Evolutionary conservation across 2,113 vertebrate species (phyloP).

Genomic region (Oryzias curvinotus): DNA sequence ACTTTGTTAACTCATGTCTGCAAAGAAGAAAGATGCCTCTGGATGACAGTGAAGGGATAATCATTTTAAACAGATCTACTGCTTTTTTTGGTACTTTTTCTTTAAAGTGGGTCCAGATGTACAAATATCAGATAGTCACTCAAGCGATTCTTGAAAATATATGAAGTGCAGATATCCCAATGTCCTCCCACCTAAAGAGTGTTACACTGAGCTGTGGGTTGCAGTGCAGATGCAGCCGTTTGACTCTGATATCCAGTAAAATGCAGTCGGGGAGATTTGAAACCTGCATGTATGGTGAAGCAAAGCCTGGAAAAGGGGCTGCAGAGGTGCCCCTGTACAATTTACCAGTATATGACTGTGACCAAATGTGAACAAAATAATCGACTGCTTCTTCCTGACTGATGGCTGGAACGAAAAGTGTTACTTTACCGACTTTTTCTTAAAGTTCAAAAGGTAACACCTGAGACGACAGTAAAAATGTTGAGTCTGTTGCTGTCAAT

Average conservation of each 20-base stretch:
- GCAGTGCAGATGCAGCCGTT: conserved; percentile 50
- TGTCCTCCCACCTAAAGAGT: conserved; percentile 29
- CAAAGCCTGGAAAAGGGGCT: conserved; percentile 20
- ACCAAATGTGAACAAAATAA: conserved; percentile 54
- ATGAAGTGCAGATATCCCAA: conserved; percentile 41
- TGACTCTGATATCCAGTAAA: conserved; percentile 47
- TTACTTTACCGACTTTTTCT: conserved; percentile 39
- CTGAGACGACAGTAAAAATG: conserved; percentile 35
- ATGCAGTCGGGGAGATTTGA: conserved; percentile 33
- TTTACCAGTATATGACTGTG: conserved; percentile 49
- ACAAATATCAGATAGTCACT: conserved; percentile 25
- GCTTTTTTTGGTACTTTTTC: conserved; percentile 41
- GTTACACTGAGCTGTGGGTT: conserved; percentile 43
- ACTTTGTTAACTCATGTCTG: conserved; percentile 58
- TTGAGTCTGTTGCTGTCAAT: conserved; percentile 68
- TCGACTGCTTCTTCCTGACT: conserved; percentile 18
- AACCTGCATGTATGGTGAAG: conserved; percentile 35
- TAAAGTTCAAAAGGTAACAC: conserved; percentile 30
- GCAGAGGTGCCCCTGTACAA: conserved; percentile 52
- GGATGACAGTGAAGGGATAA: conserved; percentile 6
- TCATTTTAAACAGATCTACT: conserved; percentile 21
- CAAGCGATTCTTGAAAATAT: conserved; percentile 28
- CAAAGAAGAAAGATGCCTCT: conserved; percentile 20
- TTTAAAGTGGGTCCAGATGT: conserved; percentile 48
- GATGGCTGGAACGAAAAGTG: conserved; percentile 38